A percentile compares a stretch with the other conserved stretches of the same genome.
These are phyloP conservation scores for Toxotes chatareus DNA, from an alignment of 2,113 vertebrate species.

Conservation along the genomic window DNA sequence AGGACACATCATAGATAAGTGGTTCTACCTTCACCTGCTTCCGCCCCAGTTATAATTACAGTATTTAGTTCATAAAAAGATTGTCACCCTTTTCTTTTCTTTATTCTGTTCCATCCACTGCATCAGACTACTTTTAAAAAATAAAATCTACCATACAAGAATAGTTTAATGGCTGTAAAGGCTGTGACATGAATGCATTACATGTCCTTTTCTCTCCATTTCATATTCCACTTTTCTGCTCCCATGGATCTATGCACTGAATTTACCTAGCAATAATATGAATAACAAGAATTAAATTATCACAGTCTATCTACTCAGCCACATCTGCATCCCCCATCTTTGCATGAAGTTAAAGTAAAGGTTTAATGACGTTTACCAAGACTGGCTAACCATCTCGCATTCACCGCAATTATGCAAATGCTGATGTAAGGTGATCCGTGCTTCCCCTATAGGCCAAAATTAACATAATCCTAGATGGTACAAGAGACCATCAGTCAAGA, in stretches of 20 bases:
- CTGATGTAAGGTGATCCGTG: conserved; percentile 21
- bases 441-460: conserved; percentile 48
- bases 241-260: neutral
- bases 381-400: conserved; percentile 20
- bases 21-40: neutral
- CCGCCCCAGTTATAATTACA: neutral
- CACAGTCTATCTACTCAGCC: conserved; percentile 15
- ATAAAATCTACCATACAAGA: neutral
- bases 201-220: neutral
- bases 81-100: neutral
- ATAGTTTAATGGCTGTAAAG: neutral
- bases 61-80: neutral
- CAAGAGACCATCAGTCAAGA: conserved; percentile 42
- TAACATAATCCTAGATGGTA: conserved; percentile 66
- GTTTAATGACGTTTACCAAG: conserved; percentile 53
- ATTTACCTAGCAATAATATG: neutral
- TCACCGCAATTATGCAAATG: conserved; percentile 59
- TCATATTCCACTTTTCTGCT: conserved; percentile 5
- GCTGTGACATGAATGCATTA: neutral
- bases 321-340: conserved; percentile 21
- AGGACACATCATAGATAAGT: conserved; percentile 28
- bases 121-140: neutral
- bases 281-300: conserved; percentile 2
- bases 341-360: conserved; percentile 9
- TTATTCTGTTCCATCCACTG: neutral